phyloP scores from a whole-genome alignment of 2,888 invertebrate species.

The Chorisops tibialis region DNA sequence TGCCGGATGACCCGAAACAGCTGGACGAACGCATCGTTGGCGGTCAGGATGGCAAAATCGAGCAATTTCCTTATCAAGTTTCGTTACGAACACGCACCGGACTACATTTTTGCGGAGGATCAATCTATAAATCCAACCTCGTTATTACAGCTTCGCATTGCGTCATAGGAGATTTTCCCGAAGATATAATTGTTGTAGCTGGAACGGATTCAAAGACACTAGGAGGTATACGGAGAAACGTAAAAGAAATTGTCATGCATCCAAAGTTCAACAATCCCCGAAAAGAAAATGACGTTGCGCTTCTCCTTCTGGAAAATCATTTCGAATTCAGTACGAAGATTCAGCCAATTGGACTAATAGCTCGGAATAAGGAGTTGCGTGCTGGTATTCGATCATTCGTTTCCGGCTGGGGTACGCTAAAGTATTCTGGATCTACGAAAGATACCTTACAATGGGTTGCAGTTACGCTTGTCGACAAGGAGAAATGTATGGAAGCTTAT shows the following conservation, averaged over 20 bases:
- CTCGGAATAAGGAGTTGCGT: conserved; percentile 30
- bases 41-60: conserved; percentile 37
- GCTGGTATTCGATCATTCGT: neutral
- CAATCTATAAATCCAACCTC: conserved; percentile 36
- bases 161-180: conserved; percentile 7
- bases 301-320: conserved; percentile 53
- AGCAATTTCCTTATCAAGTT: conserved; percentile 41
- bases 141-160: conserved; percentile 40
- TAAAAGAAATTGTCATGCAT: conserved; percentile 14
- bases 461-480: too few species aligned
- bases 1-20: neutral
- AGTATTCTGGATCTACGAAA: too few species aligned
- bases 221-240: neutral
- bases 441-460: too few species aligned
- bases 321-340: conserved; percentile 51
- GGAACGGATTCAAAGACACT: conserved; percentile 9
- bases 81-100: conserved; percentile 32
- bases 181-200: conserved; percentile 15
- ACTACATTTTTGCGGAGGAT: conserved; percentile 33
- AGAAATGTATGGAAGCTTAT: too few species aligned
- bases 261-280: conserved; percentile 11
- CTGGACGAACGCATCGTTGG: conserved; percentile 36
- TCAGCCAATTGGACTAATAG: conserved; percentile 49
- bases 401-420: too few species aligned
- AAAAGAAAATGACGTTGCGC: conserved; percentile 39